Evolutionary conservation across 2,888 invertebrate genomes (phyloP).

Genomic region (Morpho helenor): DNA sequence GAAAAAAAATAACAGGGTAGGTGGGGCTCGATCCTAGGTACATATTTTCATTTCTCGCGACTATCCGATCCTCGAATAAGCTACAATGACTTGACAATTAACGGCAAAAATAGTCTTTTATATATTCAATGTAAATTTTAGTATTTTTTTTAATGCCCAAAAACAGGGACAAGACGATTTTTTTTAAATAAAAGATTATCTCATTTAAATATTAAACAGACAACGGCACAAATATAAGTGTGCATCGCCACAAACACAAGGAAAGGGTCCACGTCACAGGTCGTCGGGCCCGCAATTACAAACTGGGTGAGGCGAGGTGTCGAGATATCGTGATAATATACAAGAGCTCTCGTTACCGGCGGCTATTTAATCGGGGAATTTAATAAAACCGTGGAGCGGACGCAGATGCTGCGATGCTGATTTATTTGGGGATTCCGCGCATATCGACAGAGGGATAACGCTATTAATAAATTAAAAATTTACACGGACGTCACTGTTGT

Average conservation of each 20-base stretch:
- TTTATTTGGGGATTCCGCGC: conserved; percentile 41
- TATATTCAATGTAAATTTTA: too few species aligned
- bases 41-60: too few species aligned
- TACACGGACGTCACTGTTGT: conserved; percentile 7
- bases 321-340: conserved; percentile 68
- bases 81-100: too few species aligned
- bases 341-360: conserved; percentile 53
- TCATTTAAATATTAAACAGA: too few species aligned
- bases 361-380: conserved; percentile 63
- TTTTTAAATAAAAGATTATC: too few species aligned
- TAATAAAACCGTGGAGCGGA: conserved; percentile 57
- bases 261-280: conserved; percentile 1
- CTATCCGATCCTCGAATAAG: too few species aligned
- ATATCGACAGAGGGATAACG: conserved; percentile 18
- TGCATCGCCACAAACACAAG: background rate
- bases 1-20: too few species aligned
- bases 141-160: too few species aligned
- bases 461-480: conserved; percentile 17
- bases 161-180: too few species aligned
- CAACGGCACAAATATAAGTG: background rate
- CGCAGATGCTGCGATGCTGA: conserved; percentile 37
- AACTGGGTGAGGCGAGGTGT: conserved; percentile 33
- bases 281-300: conserved; percentile 16
- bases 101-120: too few species aligned
- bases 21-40: too few species aligned